These are phyloP conservation scores for Melanotaenia pygmaea DNA, from an alignment of 2,797 vertebrate genomes.

Conservation along the genomic window DNA sequence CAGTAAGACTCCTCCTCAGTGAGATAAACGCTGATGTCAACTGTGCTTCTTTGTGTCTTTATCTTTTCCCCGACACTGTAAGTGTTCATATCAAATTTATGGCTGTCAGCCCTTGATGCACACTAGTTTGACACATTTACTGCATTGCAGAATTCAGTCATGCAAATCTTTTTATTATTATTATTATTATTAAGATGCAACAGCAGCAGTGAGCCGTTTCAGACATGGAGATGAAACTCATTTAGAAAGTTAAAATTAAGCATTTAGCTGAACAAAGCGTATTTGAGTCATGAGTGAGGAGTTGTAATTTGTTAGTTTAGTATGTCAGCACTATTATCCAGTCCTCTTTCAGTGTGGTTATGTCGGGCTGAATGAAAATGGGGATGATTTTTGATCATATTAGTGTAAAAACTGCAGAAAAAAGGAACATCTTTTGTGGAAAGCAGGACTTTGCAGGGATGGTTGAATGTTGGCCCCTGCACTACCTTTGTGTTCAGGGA, in stretches of 20 bases:
- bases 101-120: conserved; percentile 18
- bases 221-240: conserved; percentile 38
- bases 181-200: neutral
- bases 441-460: neutral
- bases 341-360: conserved; percentile 2
- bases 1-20: conserved; percentile 17
- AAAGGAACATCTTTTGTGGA: conserved; percentile 17
- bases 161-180: conserved; percentile 7
- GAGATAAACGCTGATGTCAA: conserved; percentile 41
- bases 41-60: conserved; percentile 2
- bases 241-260: conserved; percentile 52
- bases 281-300: conserved; percentile 42
- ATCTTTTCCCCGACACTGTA: conserved; percentile 5
- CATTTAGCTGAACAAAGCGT: conserved; percentile 52
- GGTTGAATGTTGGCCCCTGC: neutral
- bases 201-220: conserved; percentile 32
- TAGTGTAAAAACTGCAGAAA: conserved; percentile 17
- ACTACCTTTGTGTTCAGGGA: neutral
- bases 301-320: conserved; percentile 51
- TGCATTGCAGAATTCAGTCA: conserved; percentile 30
- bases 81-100: conserved; percentile 28
- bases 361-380: conserved; percentile 23
- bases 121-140: conserved; percentile 3
- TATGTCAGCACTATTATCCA: conserved; percentile 31
- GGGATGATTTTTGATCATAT: conserved; percentile 22